Conservation (phyloP, 2,888 invertebrate genomes). For the Sminthurinus aureus region DNA sequence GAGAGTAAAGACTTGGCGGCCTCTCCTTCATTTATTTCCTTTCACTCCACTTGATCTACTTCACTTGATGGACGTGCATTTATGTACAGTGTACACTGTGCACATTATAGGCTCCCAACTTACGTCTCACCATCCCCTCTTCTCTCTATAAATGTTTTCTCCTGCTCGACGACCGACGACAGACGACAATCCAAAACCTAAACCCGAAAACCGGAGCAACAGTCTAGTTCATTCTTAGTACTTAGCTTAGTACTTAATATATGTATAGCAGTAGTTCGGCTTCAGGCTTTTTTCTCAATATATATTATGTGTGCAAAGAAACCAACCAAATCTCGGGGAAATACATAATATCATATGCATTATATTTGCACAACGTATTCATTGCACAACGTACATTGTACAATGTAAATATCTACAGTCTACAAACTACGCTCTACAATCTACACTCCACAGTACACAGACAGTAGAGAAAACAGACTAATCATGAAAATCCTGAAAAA, state of each 20-base stretch:
- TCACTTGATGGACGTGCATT: conserved; percentile 39
- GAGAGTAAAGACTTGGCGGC: conserved; percentile 1
- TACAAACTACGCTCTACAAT: no score
- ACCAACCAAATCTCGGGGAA: background rate
- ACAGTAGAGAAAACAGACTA: conserved; percentile 38
- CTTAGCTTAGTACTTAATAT: no score
- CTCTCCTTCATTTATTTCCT: conserved; percentile 40
- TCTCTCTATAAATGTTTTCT: no score
- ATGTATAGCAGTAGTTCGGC: no score
- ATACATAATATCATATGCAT: background rate
- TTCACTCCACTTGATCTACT: conserved; percentile 40
- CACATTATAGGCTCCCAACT: conserved; percentile 29
- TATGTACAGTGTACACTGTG: conserved; percentile 32
- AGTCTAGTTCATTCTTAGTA: no score
- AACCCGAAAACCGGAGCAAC: no score
- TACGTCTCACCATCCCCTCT: background rate
- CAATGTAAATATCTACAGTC: no score
- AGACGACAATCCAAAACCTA: background rate
- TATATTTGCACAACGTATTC: background rate
- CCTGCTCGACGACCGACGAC: background rate
- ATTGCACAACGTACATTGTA: no score
- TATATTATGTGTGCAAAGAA: no score
- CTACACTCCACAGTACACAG: background rate
- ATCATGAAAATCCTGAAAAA: conserved; percentile 31
- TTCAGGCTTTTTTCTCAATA: no score